Base-by-base conservation (phyloP, 2,113 vertebrate genomes). In the Hiodon alosoides region DNA sequence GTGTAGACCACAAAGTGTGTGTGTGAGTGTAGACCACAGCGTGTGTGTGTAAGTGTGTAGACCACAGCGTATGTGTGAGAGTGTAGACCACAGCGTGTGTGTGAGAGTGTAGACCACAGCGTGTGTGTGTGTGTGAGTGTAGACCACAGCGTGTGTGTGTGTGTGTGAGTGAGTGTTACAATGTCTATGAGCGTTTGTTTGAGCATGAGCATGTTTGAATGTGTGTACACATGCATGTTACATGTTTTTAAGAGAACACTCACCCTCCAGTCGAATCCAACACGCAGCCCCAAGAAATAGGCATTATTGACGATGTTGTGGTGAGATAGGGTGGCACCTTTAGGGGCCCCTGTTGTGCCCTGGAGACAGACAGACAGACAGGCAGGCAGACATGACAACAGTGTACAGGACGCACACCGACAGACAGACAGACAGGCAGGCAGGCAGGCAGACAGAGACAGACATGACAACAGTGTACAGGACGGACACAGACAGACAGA, bases 331-430 rank as follows among this genome's bases (percentile, higher is more conserved):
- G 93, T 92, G 77, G 94, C 96, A 60, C 94, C 97, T 88, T 99
- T 99, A 50, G 97, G 96, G 31, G 17, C 83, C 9, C 97, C 97
- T 0, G 97, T 98, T 0, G 97, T 98, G 4, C 97, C 97, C 96
- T 99, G 77, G 5, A 2, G 31, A 81, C 50, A 79, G 64, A 80
- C 47, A 88, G 73, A 90, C 70, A 84, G 7, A 83, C 69, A 59
- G 5, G 70, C 67, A 5, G 52, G 4, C 55, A 13, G n/a, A 2
- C 48, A 16, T 61, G 16, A n/a, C 9, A 8, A 14, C 16, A 8
- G 0, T 55, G 7, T 64, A 16, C 68, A 67, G 17, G 65, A n/a
- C 46, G 7, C 8, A 5, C 17, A 16, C 14, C 9, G n/a, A n/a
- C n/a, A n/a, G n/a, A n/a, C n/a, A n/a, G n/a, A n/a, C n/a, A n/a